Evolutionary conservation across 2,797 vertebrate species (phyloP), one percentile per base, ranked within the genome.

Genomic region (Adelosebastes latens): DNA sequence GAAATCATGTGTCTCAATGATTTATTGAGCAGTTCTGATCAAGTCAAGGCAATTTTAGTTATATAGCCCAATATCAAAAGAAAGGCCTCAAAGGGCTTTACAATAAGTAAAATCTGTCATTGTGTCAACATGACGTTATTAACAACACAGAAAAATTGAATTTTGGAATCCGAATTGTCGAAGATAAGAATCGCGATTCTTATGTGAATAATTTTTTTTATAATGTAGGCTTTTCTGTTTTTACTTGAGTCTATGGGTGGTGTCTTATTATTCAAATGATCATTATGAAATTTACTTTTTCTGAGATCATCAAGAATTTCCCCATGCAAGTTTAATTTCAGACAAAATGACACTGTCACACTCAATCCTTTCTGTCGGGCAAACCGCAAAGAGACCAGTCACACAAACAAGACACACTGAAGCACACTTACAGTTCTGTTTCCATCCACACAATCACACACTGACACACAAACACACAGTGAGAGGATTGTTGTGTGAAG

Each of bases 401-500:
- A 61, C 39, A 61, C 20, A 62, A 32, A 65, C 36, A 31, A 61
- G 55, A 42, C 71, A 61, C 61, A 46, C n/a, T 59, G 49, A 73
- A 58, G 22, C 68, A 69, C 70, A 81, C 55, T 46, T 52, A 77
- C 63, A 76, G 72, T 63, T 68, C 52, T 71, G 63, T 65, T 81
- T 53, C 61, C 55, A 22, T 72, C 49, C 16, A 13, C 70, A 49
- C 16, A 55, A 25, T 18, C 77, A 31, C 72, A 68, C 49, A 69
- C 49, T n/a, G 18, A 71, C 10, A 81, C 77, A 82, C 60, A 71
- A 36, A 72, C 55, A 84, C 53, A 83, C 83, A 90, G 56, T 53
- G 61, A 89, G 71, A 81, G 72, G 85, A 87, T 84, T 93, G 89
- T 90, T 87, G 80, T 87, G 69, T 86, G 78, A 88, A 73, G 73